Conservation (phyloP, 2,888 invertebrate species). For the Heliconius aoede region DNA sequence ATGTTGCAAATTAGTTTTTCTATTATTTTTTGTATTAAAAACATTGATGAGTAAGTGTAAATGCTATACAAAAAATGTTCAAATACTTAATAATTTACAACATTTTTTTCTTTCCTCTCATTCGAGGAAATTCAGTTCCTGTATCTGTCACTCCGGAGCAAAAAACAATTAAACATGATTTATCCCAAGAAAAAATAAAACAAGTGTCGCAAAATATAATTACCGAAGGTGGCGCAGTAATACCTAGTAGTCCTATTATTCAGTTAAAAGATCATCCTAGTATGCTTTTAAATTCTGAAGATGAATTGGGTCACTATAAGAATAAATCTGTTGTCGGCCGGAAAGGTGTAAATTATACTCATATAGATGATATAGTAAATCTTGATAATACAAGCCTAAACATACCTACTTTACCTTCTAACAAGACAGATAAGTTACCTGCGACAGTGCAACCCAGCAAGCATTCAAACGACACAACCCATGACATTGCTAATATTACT, state of each 20-base stretch:
- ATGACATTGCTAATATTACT: constrained; percentile 34
- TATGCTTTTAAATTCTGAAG: constrained; percentile 56
- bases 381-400: constrained; percentile 43
- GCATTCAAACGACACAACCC: constrained; percentile 36
- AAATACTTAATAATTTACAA: constrained; percentile 52
- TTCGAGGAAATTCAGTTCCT: constrained; percentile 50
- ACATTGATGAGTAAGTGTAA: constrained; percentile 42
- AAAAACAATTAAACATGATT: constrained; percentile 39
- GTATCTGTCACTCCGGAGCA: constrained; percentile 42
- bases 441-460: constrained; percentile 32
- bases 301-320: constrained; percentile 60
- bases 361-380: constrained; percentile 38
- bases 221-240: constrained; percentile 66
- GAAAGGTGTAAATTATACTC: constrained; percentile 51
- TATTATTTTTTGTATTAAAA: constrained; percentile 14
- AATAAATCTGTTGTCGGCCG: constrained; percentile 50
- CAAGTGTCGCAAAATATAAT: constrained; percentile 55
- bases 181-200: constrained; percentile 43
- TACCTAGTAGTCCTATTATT: constrained; percentile 54
- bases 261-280: constrained; percentile 58
- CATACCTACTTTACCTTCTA: constrained; percentile 26
- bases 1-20: background rate
- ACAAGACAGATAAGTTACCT: constrained; percentile 26
- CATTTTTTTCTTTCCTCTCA: constrained; percentile 54
- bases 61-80: constrained; percentile 53